A percentile compares a stretch with the other conserved stretches of the same genome.
Evolutionary conservation across 2,113 vertebrate genomes (phyloP).

Genomic region (Mystacornis crossleyi): DNA sequence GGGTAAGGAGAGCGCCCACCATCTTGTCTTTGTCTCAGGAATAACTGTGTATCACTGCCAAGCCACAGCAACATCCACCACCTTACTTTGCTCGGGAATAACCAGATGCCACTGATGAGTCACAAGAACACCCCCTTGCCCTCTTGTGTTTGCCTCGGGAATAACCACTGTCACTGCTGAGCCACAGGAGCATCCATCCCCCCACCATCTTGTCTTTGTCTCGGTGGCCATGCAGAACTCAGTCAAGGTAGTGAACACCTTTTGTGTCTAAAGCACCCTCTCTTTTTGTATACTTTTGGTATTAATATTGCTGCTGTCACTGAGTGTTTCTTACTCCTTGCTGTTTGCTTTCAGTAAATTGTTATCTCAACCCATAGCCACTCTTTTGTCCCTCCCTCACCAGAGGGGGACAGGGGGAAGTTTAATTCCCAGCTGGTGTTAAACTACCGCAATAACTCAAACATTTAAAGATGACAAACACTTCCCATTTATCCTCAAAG

Average conservation of each 20-base stretch:
- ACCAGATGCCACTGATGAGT: no score
- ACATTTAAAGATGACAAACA: not conserved
- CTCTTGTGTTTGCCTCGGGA: not conserved
- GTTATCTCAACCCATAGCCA: not conserved
- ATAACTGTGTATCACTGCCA: not conserved
- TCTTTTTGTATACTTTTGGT: not conserved
- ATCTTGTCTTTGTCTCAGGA: not conserved
- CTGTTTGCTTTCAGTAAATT: not conserved
- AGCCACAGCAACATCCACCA: not conserved
- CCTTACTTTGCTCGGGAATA: not conserved
- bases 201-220: not conserved
- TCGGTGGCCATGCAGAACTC: not conserved
- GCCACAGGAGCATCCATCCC: rapidly evolving
- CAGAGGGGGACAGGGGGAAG: not conserved
- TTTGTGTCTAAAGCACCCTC: not conserved
- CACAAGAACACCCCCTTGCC: not conserved
- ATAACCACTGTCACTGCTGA: not conserved
- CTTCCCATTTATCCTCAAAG: not conserved
- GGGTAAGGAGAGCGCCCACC: not conserved
- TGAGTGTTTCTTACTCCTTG: not conserved
- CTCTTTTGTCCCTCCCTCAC: not conserved
- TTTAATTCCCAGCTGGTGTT: not conserved
- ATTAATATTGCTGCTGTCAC: not conserved
- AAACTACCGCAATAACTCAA: not conserved
- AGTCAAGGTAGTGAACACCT: not conserved